Base-by-base conservation (phyloP, 2,113 vertebrate genomes). In the Azemiops feae region DNA sequence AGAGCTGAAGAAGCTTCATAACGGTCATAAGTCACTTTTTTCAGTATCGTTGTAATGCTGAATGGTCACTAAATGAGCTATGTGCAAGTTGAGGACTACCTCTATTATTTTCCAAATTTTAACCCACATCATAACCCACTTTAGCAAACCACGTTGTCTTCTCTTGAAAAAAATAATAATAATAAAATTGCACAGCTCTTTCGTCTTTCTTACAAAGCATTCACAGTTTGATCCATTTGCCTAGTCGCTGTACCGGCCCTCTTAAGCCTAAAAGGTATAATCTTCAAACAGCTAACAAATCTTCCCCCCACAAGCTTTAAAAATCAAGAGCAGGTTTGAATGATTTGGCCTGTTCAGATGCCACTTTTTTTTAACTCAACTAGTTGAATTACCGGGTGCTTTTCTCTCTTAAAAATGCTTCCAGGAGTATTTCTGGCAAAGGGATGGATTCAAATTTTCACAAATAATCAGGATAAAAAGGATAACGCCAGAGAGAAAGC, bases 121-220 rank as follows among this genome's bases (percentile, higher is more conserved):
- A 88, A 91, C 2, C 18, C 90, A 86, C 87, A 94, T 94, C 87
- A 94, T 94, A 93, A 89, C 30, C 47, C 64, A 10, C 27, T 74
- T 54, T 20, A 57, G 54, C 54, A 92, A 52, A 25, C 91, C 0
- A 0, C 27, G 54, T 54, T 47, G 10, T 23, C 92, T 91, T 93
- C 45, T 91, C 0, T 22, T 94, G 93, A 86, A 43, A 91, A 94
- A 90, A 85, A 47, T 8, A 47, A 47, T 5, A 47, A 47, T 47
- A 47, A 47, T 45, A 10, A 87, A 8, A 89, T 6, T 39, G 34
- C 53, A 34, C 25, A 87, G 25, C 25, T 93, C 4, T 20, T 85
- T 57, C 95, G 92, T 92, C 5, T 30, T 85, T 64, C 45, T 92
- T 2, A 64, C 7, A 14, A 92, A 30, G 43, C 93, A 92, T 86